Percentiles rank a stretch among this genome's conserved stretches.
Conservation (phyloP, 1,140 invertebrate genomes). For the Pseudachorutes palmiensis region DNA sequence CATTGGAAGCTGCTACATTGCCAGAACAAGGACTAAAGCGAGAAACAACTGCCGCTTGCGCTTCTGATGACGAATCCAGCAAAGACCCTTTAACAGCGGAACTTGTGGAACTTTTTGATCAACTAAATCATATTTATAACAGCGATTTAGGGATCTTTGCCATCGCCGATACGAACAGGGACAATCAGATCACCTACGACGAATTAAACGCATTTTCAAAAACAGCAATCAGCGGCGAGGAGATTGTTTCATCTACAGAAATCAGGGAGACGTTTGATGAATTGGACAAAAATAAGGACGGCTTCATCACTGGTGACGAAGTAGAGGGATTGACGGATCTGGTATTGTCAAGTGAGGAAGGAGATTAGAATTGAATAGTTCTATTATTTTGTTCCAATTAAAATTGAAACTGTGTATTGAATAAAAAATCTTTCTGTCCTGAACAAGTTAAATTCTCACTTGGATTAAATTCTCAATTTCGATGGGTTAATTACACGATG, state of each 20-base stretch:
- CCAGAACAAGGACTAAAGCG: too few relatives aligned
- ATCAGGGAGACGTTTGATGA: background rate
- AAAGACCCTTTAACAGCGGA: background rate
- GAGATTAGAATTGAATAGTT: too few relatives aligned
- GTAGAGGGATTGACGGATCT: too few relatives aligned
- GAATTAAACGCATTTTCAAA: background rate
- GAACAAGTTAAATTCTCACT: background rate
- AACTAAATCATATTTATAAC: background rate
- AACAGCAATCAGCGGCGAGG: background rate
- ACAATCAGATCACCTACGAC: background rate
- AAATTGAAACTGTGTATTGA: too few relatives aligned
- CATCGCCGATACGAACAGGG: background rate
- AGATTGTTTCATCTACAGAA: background rate
- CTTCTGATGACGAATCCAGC: too few relatives aligned
- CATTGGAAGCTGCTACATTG: too few relatives aligned
- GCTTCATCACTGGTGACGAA: background rate
- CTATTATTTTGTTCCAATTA: too few relatives aligned
- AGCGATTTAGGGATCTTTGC: background rate
- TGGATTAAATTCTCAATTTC: too few relatives aligned
- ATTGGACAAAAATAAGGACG: background rate
- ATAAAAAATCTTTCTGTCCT: background rate
- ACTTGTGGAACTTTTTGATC: background rate
- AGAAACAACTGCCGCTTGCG: too few relatives aligned
- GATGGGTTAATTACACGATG: too few relatives aligned
- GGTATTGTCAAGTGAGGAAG: background rate